Conservation (phyloP, 2,797 vertebrate species). For the Amphiprion clarkii region DNA sequence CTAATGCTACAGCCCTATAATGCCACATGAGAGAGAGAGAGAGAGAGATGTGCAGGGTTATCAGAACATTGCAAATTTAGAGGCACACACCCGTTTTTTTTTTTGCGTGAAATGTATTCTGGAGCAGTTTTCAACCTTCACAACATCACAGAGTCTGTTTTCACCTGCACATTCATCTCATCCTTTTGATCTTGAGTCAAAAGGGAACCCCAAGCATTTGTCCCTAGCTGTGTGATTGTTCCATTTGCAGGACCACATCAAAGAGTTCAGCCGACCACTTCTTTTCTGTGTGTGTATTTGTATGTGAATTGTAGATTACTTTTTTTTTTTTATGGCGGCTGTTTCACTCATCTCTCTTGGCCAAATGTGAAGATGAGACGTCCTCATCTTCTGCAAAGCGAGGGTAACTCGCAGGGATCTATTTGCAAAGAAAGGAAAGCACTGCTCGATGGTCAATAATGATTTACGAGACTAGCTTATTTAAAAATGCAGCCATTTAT, state of each 20-base stretch:
- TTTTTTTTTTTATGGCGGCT: constrained; percentile 3
- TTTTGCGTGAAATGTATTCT: constrained; percentile 31
- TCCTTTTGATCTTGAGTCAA: constrained; percentile 48
- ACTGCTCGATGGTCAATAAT: neutral
- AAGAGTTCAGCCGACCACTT: constrained; percentile 30
- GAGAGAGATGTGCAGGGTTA: constrained; percentile 1
- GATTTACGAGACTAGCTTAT: neutral
- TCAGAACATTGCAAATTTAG: constrained; percentile 20
- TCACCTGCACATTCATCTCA: constrained; percentile 44
- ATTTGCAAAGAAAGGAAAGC: neutral
- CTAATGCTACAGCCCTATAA: constrained; percentile 53
- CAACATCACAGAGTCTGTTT: constrained; percentile 50
- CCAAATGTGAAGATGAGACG: neutral
- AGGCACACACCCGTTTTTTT: neutral
- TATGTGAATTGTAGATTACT: neutral
- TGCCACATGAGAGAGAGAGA: constrained; percentile 28
- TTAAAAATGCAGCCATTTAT: neutral
- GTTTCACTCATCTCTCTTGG: constrained; percentile 20
- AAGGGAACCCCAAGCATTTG: constrained; percentile 39
- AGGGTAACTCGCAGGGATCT: neutral
- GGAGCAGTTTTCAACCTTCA: neutral
- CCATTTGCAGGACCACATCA: constrained; percentile 43
- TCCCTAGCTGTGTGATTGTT: constrained; percentile 28
- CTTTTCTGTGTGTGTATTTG: neutral
- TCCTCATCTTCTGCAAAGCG: neutral